Base-by-base conservation (phyloP, 2,797 vertebrate genomes). In the Chelmon rostratus region DNA sequence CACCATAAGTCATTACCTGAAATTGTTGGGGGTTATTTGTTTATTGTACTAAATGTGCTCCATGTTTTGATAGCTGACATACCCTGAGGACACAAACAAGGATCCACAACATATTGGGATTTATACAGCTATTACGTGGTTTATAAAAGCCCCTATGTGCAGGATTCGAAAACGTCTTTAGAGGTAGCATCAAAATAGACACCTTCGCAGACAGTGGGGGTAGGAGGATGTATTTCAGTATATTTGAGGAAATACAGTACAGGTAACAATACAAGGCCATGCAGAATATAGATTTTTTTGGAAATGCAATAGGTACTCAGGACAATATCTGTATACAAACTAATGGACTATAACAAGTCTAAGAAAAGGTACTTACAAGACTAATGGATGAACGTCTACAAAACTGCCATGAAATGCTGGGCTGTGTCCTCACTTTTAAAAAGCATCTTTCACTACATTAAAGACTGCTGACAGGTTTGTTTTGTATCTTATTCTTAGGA, bases 401-500 rank as follows among this genome's bases (percentile, higher is more conserved):
- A 69, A 66, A 64, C 12, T 33, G 58, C 40, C 56, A 46, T 57
- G n/a, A 63, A 70, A 59, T 57, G 9, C 57, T 62, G 13, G 44
- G 47, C 76, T 44, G 28, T 67, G 53, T 73, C 64, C 62, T 61
- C 19, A 71, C 49, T 73, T 79, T 82, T 12, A 47, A 67, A 83
- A 90, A 88, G 64, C 23, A 83, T 78, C 74, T 81, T 76, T 58
- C 82, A 77, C 69, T 50, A 81, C 76, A 86, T 83, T 86, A 77
- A 81, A 85, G 76, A 73, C 54, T 80, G 11, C 40, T 63, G 73
- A 82, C 69, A 81, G 82, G 84, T 91, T 91, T 88, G 76, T 80
- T 90, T 90, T 90, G 87, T 89, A 87, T 91, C 84, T 83, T 84
- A 77, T 92, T 90, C 91, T 91, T 84, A 81, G 50, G 71, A 78